Evolutionary conservation across 2,888 invertebrate species (phyloP).

Genomic region (Fragum sueziense): DNA sequence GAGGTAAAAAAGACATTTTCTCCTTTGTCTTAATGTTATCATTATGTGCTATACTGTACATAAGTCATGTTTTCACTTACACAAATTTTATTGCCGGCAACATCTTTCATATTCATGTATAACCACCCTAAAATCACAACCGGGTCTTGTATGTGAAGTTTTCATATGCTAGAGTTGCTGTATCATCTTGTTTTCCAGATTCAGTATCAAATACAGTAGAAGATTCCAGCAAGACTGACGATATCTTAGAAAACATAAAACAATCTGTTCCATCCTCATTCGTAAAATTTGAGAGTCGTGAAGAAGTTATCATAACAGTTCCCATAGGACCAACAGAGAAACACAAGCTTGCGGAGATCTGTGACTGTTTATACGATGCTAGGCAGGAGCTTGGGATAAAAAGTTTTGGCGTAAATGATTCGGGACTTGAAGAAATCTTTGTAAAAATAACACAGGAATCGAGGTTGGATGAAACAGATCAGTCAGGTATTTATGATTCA

Average conservation of each 20-base stretch:
- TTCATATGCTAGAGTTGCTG: too few relatives aligned
- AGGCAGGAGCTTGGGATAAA: constrained; percentile 67
- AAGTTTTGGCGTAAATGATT: constrained; percentile 80
- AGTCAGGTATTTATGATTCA: too few relatives aligned
- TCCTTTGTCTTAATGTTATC: too few relatives aligned
- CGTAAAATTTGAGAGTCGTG: constrained; percentile 13
- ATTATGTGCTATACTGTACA: too few relatives aligned
- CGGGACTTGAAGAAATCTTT: constrained; percentile 81
- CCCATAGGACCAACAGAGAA: constrained; percentile 54
- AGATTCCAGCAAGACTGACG: background rate
- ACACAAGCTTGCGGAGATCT: constrained; percentile 71
- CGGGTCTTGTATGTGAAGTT: too few relatives aligned
- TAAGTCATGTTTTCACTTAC: too few relatives aligned
- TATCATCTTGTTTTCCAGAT: too few relatives aligned
- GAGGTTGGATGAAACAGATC: background rate
- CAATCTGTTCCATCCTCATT: constrained; percentile 31
- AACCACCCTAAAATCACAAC: too few relatives aligned
- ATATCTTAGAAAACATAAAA: constrained; percentile 30
- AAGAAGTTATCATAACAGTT: constrained; percentile 70
- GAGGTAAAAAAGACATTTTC: too few relatives aligned
- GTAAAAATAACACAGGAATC: constrained; percentile 76
- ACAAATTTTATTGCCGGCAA: too few relatives aligned
- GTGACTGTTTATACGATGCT: constrained; percentile 72
- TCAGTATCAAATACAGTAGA: background rate
- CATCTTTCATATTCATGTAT: too few relatives aligned